These are phyloP conservation scores for Gobius niger DNA, from an alignment of 2,113 vertebrate species.

Conservation along the genomic window DNA sequence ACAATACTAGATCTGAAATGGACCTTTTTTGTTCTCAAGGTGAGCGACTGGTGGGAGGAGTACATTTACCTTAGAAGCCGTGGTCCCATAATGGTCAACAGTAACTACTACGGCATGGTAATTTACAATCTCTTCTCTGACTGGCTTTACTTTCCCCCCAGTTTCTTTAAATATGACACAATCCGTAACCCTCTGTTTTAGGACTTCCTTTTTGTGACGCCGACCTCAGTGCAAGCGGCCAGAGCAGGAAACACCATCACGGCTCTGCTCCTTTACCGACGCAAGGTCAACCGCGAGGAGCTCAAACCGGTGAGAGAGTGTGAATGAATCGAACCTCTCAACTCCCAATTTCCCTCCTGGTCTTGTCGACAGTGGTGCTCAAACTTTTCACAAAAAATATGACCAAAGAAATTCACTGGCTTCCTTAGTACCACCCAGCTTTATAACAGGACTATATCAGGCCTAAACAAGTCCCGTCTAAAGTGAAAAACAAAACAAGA, in stretches of 20 bases:
- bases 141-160: not conserved
- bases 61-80: conserved; percentile 85
- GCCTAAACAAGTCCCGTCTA: too few species aligned
- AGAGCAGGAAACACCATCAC: conserved; percentile 90
- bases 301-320: conserved; percentile 84
- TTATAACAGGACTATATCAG: too few species aligned
- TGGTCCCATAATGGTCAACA: conserved; percentile 86
- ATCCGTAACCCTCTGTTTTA: conserved; percentile 37
- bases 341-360: not conserved
- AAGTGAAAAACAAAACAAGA: too few species aligned
- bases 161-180: not conserved
- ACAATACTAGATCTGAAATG: not conserved
- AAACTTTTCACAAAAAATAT: too few species aligned
- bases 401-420: too few species aligned
- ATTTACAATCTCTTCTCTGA: conserved; percentile 13
- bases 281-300: conserved; percentile 90
- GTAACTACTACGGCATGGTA: conserved; percentile 91
- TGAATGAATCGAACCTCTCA: too few species aligned
- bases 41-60: conserved; percentile 94
- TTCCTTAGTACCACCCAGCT: too few species aligned
- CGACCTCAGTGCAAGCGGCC: conserved; percentile 87
- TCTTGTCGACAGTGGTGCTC: not conserved
- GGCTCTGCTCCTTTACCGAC: conserved; percentile 87
- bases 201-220: conserved; percentile 86
- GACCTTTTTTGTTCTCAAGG: conserved; percentile 66